Conservation (phyloP, 2,797 vertebrate genomes). For the Enteromius unitaeniatus region DNA sequence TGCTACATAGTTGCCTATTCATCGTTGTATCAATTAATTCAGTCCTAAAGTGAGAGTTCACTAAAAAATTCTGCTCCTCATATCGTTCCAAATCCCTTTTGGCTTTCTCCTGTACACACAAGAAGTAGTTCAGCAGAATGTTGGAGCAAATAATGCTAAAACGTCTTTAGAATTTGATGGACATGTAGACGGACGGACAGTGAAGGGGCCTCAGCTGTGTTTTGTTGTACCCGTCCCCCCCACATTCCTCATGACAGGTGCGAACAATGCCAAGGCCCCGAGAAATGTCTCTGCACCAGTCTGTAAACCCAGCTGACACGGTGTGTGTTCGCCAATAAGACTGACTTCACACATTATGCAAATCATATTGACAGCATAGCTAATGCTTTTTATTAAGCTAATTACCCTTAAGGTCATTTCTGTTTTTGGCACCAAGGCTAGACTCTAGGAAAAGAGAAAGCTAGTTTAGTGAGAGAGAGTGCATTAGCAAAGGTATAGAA, state of each 20-base stretch:
- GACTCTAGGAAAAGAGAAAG: constrained; percentile 27
- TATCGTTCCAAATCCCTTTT: background rate
- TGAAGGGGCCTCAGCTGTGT: constrained; percentile 71
- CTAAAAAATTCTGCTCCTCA: background rate
- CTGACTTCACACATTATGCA: constrained; percentile 73
- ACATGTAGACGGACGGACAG: constrained; percentile 59
- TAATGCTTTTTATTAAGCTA: constrained; percentile 79
- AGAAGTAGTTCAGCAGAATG: background rate
- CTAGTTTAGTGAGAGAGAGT: background rate
- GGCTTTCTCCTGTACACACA: background rate
- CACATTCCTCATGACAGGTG: constrained; percentile 74
- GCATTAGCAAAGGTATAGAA: background rate
- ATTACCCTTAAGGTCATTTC: constrained; percentile 76
- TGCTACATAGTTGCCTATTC: background rate
- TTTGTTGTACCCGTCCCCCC: background rate
- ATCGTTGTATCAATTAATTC: constrained; percentile 1
- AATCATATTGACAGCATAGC: constrained; percentile 82
- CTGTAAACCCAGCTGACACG: constrained; percentile 67
- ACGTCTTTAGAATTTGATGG: constrained; percentile 35
- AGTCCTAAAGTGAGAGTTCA: background rate
- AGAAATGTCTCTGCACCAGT: constrained; percentile 77
- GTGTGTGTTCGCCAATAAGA: constrained; percentile 67
- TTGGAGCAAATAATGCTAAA: background rate
- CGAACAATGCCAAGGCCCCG: constrained; percentile 72
- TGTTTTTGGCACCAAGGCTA: constrained; percentile 59